Base-by-base conservation (phyloP, 2,888 invertebrate species). In the Epirrhoe alternata region DNA sequence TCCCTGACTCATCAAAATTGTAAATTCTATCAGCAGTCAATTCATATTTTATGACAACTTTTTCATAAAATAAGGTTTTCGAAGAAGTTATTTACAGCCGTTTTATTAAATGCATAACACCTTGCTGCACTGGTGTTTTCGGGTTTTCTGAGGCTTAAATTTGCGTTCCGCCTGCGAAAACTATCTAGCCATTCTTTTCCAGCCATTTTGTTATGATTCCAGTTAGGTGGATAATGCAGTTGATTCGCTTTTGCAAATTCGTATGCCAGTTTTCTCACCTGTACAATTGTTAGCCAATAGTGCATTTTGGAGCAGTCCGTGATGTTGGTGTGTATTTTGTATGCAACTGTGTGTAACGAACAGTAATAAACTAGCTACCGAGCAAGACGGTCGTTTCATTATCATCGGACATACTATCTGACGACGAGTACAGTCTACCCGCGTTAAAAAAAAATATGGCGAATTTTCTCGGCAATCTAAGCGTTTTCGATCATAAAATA, bases 61-160 rank as follows among this genome's bases (percentile, higher is more conserved):
- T 16, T 17, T 54, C 38, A n/a, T n/a, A n/a, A n/a, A n/a, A n/a
- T n/a, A 5, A 54, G 17, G 38, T 54, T 54, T 5, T 14, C 38
- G 6, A n/a, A 54, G 17, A 54, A 52, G 31, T 31, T 10, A 35
- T 35, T 35, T 35, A 35, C 35, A 35, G 35, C 35, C 35, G 35
- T 35, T 10, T 35, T 35, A 5, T 82, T 81, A 51, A 82, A 81
- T 0, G 61, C 73, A 38, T 74, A 77, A 0, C 76, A 69, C 70
- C 81, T 70, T 17, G 72, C 77, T n/a, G 76, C 69, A 67, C 77
- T 79, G 42, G 79, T 81, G 12, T 76, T 70, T 76, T 82, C 75
- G 10, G 80, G 77, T 69, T 78, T 78, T 30, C 78, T 61, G 45
- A 80, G 66, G 56, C 70, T 74, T n/a, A 80, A 64, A 51, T 56